Evolutionary conservation across 2,888 invertebrate species (phyloP), one percentile per base, ranked within the genome.

Genomic region (Aphelenchoides bicaudatus): DNA sequence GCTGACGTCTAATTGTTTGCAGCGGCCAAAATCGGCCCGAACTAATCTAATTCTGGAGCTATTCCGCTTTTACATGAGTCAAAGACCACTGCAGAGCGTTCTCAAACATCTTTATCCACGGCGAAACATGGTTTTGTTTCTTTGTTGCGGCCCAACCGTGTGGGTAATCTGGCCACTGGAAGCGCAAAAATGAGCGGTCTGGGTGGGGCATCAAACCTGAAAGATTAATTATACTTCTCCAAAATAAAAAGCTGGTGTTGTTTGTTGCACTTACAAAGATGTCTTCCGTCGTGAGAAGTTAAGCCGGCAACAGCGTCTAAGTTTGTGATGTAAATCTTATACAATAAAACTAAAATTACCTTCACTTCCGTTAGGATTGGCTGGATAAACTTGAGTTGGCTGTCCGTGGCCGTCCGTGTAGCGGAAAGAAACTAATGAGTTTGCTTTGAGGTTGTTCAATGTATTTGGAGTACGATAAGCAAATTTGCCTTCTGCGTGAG

Each of bases 171-270:
- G 91, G 87, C 86, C 91, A 90, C 81, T 94, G 93, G 88, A 90
- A 92, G 69, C 87, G 86, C 70, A 88, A 84, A 61, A 88, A 86
- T 78, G 73, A 67, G 37, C 73, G 85, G 82, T 98, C 96, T 0
- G 96, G 94, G 83, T 98, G 96, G 2, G 96, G 96, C 96, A 98
- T 98, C 85, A 96, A 86, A 0, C 93, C 96, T 16, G 16, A 34
- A 34, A 16, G 16, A 34, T 13, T 13, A n/a, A n/a, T n/a, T n/a
- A n/a, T n/a, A n/a, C n/a, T n/a, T n/a, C n/a, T n/a, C n/a, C 34
- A 34, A 34, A 16, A 13, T 16, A 34, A 16, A 13, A 13, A 34
- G 16, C 16, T 16, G 34, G 13, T 16, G 34, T 34, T 16, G 16
- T 34, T 34, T 13, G 16, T 34, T 34, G 13, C 13, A 13, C 34